Evolutionary conservation across 1,140 invertebrate species (phyloP).

Genomic region (Gerris buenoi): DNA sequence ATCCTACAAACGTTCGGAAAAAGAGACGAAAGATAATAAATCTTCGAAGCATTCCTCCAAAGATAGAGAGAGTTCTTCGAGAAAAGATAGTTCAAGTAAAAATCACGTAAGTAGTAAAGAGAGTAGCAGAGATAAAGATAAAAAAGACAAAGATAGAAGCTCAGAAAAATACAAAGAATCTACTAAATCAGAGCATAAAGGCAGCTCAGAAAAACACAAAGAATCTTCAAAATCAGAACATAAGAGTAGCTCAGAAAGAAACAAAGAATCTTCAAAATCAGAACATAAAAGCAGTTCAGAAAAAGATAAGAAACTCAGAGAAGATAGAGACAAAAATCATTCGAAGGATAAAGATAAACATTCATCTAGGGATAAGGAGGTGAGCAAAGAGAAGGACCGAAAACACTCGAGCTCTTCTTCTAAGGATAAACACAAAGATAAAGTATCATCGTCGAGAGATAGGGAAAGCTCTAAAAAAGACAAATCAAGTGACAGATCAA

Average conservation of each 20-base stretch:
- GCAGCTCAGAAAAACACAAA: background rate
- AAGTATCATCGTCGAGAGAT: too few relatives aligned
- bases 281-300: background rate
- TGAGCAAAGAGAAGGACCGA: background rate
- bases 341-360: background rate
- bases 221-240: background rate
- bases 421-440: background rate
- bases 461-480: background rate
- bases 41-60: constrained; percentile 14
- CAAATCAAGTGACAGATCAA: background rate
- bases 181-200: background rate
- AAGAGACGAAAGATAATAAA: constrained; percentile 2
- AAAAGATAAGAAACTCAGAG: background rate
- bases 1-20: background rate
- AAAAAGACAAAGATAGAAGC: constrained; percentile 14
- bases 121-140: constrained; percentile 9
- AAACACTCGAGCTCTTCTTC: background rate
- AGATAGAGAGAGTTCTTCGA: constrained; percentile 19
- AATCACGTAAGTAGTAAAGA: constrained; percentile 19
- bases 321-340: background rate
- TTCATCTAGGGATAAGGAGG: background rate
- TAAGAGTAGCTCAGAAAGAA: background rate
- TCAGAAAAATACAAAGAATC: background rate
- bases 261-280: background rate
- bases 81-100: constrained; percentile 20